Evolutionary conservation across 2,888 invertebrate genomes (phyloP).

Genomic region (Rotaria macrura): DNA sequence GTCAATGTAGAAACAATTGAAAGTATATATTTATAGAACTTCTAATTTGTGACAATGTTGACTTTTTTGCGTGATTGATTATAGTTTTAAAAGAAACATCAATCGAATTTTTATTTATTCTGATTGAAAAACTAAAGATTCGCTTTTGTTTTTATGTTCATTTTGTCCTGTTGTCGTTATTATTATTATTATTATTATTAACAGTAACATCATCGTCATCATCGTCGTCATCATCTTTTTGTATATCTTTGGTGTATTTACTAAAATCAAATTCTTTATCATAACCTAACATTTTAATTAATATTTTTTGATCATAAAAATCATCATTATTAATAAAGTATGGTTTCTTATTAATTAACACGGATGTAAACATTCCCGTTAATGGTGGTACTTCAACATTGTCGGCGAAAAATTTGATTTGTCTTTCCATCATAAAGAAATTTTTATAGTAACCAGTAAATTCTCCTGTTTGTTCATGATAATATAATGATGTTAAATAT

Average conservation of each 20-base stretch:
- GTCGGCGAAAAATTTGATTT: background rate
- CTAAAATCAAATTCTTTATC: slow-evolving; percentile 17
- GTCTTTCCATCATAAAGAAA: background rate
- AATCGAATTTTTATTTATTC: background rate
- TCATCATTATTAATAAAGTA: slow-evolving; percentile 18
- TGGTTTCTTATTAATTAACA: background rate
- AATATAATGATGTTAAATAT: slow-evolving; percentile 11
- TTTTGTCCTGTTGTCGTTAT: background rate
- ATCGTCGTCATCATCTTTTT: background rate
- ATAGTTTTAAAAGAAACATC: background rate
- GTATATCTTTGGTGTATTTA: background rate
- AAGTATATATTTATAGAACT: too few species aligned
- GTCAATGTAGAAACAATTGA: too few species aligned
- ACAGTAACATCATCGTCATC: background rate
- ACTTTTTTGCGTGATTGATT: too few species aligned
- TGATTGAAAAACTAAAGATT: background rate
- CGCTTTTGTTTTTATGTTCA: background rate
- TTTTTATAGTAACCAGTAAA: slow-evolving; percentile 4
- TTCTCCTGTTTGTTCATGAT: background rate
- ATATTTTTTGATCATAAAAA: background rate
- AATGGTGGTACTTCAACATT: slow-evolving; percentile 10
- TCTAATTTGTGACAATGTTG: too few species aligned
- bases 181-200: background rate
- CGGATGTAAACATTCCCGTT: slow-evolving; percentile 10
- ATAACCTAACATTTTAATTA: slow-evolving; percentile 19